Conservation (phyloP, 2,888 invertebrate species). For the Ochlodes sylvanus region DNA sequence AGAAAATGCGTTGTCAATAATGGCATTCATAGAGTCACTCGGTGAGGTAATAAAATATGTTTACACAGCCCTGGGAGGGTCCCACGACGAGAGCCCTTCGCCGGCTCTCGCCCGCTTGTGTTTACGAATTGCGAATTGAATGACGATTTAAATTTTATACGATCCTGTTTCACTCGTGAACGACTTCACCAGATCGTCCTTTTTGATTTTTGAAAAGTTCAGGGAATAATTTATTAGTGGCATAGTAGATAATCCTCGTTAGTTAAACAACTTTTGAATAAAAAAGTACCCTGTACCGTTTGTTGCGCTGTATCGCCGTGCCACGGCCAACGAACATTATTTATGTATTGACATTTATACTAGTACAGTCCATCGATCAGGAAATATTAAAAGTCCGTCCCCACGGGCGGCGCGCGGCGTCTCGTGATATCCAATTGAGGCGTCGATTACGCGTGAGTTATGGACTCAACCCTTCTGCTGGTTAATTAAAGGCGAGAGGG, state of each 20-base stretch:
- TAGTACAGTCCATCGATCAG: conserved; percentile 36
- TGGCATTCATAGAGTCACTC: conserved; percentile 36
- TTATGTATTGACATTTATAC: conserved; percentile 33
- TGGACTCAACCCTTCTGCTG: conserved; percentile 40
- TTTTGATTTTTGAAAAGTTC: too few species aligned
- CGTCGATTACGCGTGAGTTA: conserved; percentile 41
- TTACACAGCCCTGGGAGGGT: conserved; percentile 26
- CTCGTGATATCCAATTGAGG: conserved; percentile 41
- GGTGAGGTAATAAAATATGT: conserved; percentile 38
- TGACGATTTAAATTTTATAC: conserved; percentile 6
- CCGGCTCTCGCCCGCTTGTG: conserved; percentile 17
- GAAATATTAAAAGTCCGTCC: conserved; percentile 32
- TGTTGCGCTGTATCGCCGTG: neutral
- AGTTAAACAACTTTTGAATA: neutral
- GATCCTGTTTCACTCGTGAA: neutral
- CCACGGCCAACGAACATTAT: conserved; percentile 24
- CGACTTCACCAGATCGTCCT: neutral
- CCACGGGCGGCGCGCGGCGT: conserved; percentile 13
- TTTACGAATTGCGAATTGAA: conserved; percentile 11
- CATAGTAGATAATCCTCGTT: too few species aligned
- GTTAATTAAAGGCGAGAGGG: conserved; percentile 39
- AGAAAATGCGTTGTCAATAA: conserved; percentile 22
- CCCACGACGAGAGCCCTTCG: conserved; percentile 19
- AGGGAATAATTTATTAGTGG: too few species aligned
- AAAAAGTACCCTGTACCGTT: neutral